Conservation (phyloP, 92 coral and sea anemone genomes). For the Metridium senile region DNA sequence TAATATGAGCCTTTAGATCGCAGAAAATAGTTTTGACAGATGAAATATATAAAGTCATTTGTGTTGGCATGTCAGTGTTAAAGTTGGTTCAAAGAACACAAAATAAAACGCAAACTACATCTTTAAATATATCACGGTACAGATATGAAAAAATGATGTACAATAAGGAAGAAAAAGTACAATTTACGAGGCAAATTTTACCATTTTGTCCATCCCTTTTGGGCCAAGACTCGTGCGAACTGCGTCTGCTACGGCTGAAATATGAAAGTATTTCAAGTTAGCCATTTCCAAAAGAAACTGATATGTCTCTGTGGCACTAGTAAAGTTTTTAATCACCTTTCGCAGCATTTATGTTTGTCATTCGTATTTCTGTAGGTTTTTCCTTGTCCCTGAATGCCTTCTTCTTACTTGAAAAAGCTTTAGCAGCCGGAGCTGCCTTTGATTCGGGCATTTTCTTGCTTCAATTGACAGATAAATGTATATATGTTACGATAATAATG, state of each 20-base stretch:
- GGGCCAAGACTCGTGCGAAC: constrained; percentile 98
- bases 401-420: constrained; percentile 43
- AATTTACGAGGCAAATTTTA: constrained; percentile 15
- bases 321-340: constrained; percentile 60
- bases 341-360: constrained; percentile 94
- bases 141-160: neutral
- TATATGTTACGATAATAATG: neutral
- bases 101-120: neutral
- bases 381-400: constrained; percentile 93
- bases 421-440: constrained; percentile 39
- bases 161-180: neutral
- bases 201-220: constrained; percentile 99
- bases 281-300: neutral
- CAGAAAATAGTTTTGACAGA: neutral
- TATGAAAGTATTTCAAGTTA: constrained; percentile 1
- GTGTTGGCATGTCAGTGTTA: neutral
- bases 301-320: neutral
- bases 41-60: neutral
- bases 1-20: neutral
- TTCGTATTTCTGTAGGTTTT: constrained; percentile 93
- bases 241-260: constrained; percentile 92
- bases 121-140: neutral
- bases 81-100: neutral
- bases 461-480: neutral
- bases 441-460: constrained; percentile 82